Evolutionary conservation across 1,140 invertebrate species (phyloP).

Genomic region (Trichoplusia ni): DNA sequence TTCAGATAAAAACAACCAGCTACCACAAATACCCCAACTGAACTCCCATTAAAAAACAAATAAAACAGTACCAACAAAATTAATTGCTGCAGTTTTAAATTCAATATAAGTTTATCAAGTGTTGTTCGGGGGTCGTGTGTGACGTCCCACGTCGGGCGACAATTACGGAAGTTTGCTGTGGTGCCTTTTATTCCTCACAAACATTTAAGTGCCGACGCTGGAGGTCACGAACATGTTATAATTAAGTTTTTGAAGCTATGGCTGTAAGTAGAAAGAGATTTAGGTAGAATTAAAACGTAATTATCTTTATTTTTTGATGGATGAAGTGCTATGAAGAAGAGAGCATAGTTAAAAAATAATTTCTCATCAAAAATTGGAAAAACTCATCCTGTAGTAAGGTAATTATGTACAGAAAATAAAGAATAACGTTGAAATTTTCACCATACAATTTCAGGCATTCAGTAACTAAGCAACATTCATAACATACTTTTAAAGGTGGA

Average conservation of each 20-base stretch:
- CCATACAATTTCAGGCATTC: too few species aligned
- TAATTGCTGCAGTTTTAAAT: constrained; percentile 20
- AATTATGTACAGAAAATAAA: too few species aligned
- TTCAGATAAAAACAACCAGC: not conserved
- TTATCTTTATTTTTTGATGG: too few species aligned
- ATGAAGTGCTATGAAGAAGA: too few species aligned
- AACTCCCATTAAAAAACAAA: constrained; percentile 14
- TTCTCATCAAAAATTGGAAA: too few species aligned
- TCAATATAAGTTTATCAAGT: constrained; percentile 17
- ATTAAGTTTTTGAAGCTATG: constrained; percentile 16
- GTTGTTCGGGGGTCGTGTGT: not conserved
- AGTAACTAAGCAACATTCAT: too few species aligned
- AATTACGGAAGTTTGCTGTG: constrained; percentile 13
- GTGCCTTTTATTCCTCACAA: constrained; percentile 23
- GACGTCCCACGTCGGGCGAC: not conserved
- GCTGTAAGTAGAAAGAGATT: not conserved
- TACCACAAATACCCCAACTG: too few species aligned
- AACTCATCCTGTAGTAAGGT: too few species aligned
- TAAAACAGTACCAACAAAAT: constrained; percentile 27
- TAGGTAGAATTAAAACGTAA: too few species aligned
- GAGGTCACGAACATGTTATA: constrained; percentile 9
- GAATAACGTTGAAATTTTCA: too few species aligned
- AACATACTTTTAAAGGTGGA: too few species aligned
- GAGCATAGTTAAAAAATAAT: too few species aligned
- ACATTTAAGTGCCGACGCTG: constrained; percentile 7